These are phyloP conservation scores for Ictidomys tridecemlineatus DNA, from an alignment of 2,113 vertebrate species.

Conservation along the genomic window DNA sequence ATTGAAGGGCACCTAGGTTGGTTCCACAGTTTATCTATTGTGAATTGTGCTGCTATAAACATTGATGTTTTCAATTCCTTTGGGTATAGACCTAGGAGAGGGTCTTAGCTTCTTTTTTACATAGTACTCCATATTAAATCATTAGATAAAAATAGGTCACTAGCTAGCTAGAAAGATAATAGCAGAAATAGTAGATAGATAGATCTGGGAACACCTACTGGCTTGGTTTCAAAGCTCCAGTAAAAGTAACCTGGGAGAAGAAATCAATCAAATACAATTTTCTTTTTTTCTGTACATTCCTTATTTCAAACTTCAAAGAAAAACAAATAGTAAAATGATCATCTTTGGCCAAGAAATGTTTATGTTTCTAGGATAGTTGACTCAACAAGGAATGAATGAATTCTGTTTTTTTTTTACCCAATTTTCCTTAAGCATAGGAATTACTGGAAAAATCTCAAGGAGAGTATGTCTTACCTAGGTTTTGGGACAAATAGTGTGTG, in stretches of 20 bases:
- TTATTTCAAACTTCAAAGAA: constrained; percentile 25
- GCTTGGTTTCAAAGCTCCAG: background rate
- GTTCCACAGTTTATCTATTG: no score
- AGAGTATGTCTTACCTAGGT: background rate
- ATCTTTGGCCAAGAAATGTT: background rate
- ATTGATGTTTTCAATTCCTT: background rate
- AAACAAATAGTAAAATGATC: background rate
- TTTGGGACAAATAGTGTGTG: background rate
- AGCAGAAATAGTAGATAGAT: background rate
- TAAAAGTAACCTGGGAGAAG: background rate
- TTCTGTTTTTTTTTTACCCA: background rate
- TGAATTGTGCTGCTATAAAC: no score
- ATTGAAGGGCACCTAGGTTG: no score
- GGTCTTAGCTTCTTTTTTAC: background rate
- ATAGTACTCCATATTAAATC: background rate
- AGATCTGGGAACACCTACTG: background rate
- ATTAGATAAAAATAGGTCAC: background rate
- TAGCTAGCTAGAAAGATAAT: background rate
- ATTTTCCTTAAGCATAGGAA: background rate
- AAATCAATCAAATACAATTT: background rate
- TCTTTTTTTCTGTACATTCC: background rate
- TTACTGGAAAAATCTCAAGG: background rate
- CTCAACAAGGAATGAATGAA: background rate
- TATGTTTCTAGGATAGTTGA: background rate
- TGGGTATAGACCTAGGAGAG: no score